These are phyloP conservation scores for Epiblema foenella DNA, from an alignment of 2,888 invertebrate species.

Conservation along the genomic window DNA sequence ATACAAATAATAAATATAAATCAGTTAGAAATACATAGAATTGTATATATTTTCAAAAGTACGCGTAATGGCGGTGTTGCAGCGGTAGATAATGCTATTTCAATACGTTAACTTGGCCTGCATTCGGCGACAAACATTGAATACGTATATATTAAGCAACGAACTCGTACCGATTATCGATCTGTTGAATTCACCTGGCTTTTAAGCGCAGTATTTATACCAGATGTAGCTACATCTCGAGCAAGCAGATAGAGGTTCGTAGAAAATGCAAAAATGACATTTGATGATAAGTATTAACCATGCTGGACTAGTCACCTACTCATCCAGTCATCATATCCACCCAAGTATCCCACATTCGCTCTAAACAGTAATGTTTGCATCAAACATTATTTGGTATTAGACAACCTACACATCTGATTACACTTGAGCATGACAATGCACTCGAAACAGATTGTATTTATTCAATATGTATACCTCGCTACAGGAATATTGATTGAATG, in stretches of 20 bases:
- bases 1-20: slow-evolving; percentile 10
- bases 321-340: too few relatives aligned
- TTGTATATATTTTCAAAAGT: slow-evolving; percentile 28
- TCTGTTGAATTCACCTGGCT: not conserved
- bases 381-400: too few relatives aligned
- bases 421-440: not conserved
- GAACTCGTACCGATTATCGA: not conserved
- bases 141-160: not conserved
- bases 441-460: not conserved
- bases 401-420: not conserved
- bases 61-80: slow-evolving; percentile 5
- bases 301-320: too few relatives aligned
- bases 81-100: slow-evolving; percentile 55
- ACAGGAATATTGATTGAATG: not conserved
- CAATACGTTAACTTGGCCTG: slow-evolving; percentile 53
- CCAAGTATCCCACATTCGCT: too few relatives aligned
- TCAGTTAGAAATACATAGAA: not conserved
- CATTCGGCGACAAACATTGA: not conserved
- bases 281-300: too few relatives aligned
- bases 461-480: too few relatives aligned
- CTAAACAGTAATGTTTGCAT: too few relatives aligned
- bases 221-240: not conserved
- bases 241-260: not conserved
- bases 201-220: not conserved
- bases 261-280: not conserved